Conservation (phyloP, 2,888 invertebrate species). For the Papilio gigon region DNA sequence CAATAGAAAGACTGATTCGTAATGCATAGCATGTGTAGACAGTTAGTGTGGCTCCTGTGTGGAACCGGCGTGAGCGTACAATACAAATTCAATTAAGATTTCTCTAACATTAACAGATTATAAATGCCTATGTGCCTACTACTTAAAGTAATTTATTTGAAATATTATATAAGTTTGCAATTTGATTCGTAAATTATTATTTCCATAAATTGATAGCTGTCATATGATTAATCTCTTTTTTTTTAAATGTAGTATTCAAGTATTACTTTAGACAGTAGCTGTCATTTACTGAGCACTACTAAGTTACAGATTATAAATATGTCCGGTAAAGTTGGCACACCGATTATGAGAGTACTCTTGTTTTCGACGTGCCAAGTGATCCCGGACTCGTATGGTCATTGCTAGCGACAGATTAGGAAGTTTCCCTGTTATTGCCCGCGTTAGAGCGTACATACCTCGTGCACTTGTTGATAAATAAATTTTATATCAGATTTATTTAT, state of each 20-base stretch:
- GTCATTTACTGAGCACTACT: slow-evolving; percentile 10
- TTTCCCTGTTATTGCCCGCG: slow-evolving; percentile 35
- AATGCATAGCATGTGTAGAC: slow-evolving; percentile 53
- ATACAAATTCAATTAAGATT: slow-evolving; percentile 50
- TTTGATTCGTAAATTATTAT: slow-evolving; percentile 25
- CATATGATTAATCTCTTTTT: slow-evolving; percentile 4
- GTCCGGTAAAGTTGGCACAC: not conserved
- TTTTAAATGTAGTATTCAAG: slow-evolving; percentile 7
- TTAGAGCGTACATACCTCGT: slow-evolving; percentile 49
- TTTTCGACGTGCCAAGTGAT: not conserved
- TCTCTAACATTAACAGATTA: slow-evolving; percentile 52
- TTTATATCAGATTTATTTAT: slow-evolving; percentile 44
- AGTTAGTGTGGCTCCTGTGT: slow-evolving; percentile 43
- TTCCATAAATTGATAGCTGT: slow-evolving; percentile 2
- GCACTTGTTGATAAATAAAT: slow-evolving; percentile 51
- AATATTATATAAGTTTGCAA: slow-evolving; percentile 25
- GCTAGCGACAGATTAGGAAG: not conserved
- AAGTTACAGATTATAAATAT: not conserved
- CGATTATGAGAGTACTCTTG: not conserved
- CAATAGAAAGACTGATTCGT: slow-evolving; percentile 71
- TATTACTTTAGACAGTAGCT: slow-evolving; percentile 3
- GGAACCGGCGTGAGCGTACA: slow-evolving; percentile 51
- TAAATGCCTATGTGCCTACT: slow-evolving; percentile 43
- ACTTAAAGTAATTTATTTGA: slow-evolving; percentile 39
- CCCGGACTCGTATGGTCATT: not conserved